A percentile compares a stretch with the other conserved stretches of the same genome.
phyloP scores from a whole-genome alignment of 2,113 vertebrate genomes.

The Malurus cyaneus region DNA sequence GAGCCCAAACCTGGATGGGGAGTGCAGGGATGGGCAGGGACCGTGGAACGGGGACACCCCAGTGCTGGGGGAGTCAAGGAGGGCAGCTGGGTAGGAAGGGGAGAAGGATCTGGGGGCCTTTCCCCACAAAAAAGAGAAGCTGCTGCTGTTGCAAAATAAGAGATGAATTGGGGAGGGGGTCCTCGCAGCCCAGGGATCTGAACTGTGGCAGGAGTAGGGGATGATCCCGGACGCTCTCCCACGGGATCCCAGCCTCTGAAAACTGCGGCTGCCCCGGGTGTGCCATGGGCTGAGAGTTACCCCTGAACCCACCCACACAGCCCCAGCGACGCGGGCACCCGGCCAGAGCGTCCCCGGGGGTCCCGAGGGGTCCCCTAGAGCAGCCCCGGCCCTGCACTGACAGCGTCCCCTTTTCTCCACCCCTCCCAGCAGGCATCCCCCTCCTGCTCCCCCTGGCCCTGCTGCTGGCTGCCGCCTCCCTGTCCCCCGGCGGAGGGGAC shows the following conservation, averaged over 20 bases:
- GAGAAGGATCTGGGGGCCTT: neutral
- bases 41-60: rapidly evolving
- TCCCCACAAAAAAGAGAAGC: neutral
- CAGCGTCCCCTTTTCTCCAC: rapidly evolving
- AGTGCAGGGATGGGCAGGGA: neutral
- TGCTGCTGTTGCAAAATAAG: neutral
- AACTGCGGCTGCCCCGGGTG: neutral
- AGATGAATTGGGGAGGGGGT: neutral
- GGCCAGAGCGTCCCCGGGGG: neutral
- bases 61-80: neutral
- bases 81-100: neutral
- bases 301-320: neutral
- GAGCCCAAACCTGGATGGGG: neutral
- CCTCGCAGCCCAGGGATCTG: rapidly evolving
- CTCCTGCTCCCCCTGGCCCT: constrained; percentile 50
- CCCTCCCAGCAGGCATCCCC: neutral
- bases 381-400: neutral
- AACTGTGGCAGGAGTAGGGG: neutral
- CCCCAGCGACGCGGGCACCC: rapidly evolving
- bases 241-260: neutral
- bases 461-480: neutral
- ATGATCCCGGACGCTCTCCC: rapidly evolving
- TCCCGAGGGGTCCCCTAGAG: neutral
- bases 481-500: neutral
- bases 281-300: neutral